Percentiles rank a stretch among this genome's conserved stretches.
These are phyloP conservation scores for Desoria tigrina DNA, from an alignment of 2,888 invertebrate species.

Conservation along the genomic window DNA sequence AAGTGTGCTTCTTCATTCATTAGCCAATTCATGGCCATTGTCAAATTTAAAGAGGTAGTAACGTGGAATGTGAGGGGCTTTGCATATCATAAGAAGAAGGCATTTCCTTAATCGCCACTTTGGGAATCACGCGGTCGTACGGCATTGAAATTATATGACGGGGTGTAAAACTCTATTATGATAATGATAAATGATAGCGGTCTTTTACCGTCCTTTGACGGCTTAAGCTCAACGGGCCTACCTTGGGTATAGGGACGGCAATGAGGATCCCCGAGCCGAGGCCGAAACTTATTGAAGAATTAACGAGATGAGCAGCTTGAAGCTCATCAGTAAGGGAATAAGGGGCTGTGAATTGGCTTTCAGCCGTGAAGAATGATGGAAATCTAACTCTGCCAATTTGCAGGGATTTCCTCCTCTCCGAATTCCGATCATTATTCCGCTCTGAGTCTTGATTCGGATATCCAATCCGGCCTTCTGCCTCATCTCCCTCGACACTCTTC, in stretches of 20 bases:
- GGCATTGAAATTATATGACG: too few relatives aligned
- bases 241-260: constrained; percentile 84
- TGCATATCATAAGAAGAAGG: too few relatives aligned
- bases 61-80: too few relatives aligned
- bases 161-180: too few relatives aligned
- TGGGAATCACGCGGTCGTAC: too few relatives aligned
- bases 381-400: constrained; percentile 62
- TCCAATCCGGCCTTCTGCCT: neutral
- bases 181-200: too few relatives aligned
- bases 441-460: constrained; percentile 7
- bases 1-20: too few relatives aligned
- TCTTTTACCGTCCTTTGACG: too few relatives aligned
- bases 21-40: too few relatives aligned
- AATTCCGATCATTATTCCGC: constrained; percentile 2
- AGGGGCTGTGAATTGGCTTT: constrained; percentile 73
- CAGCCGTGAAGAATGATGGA: constrained; percentile 88
- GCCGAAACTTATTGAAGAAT: constrained; percentile 61
- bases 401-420: constrained; percentile 6
- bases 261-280: constrained; percentile 76
- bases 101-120: too few relatives aligned
- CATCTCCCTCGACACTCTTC: constrained; percentile 26
- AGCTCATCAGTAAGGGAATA: constrained; percentile 65
- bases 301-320: constrained; percentile 75
- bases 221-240: too few relatives aligned
- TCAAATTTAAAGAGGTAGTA: too few relatives aligned